phyloP scores from a whole-genome alignment of 2,888 invertebrate species.

The Exephanes ischioxanthus region DNA sequence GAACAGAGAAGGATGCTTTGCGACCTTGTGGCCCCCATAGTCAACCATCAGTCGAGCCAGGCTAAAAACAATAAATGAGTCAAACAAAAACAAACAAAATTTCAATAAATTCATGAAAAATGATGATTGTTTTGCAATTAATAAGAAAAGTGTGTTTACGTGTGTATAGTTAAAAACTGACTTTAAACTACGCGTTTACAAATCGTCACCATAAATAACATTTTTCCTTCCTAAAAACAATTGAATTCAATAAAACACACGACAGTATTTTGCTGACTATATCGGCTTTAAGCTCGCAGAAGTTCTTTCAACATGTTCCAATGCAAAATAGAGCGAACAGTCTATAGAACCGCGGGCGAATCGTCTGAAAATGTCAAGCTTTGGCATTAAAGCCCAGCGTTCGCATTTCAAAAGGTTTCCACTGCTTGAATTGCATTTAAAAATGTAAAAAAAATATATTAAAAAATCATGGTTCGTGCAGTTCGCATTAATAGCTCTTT shows the following conservation, averaged over 20 bases:
- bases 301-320: background rate
- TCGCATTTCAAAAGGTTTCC: slow-evolving; percentile 25
- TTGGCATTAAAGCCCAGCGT: slow-evolving; percentile 16
- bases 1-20: slow-evolving; percentile 50
- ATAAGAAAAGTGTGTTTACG: background rate
- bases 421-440: background rate
- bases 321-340: background rate
- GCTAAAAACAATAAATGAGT: background rate
- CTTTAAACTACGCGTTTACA: background rate
- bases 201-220: background rate
- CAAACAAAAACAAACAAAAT: background rate
- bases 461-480: too few species aligned
- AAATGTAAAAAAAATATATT: background rate
- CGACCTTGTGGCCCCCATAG: slow-evolving; percentile 74
- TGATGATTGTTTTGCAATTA: background rate
- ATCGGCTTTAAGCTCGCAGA: too few species aligned
- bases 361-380: slow-evolving; percentile 19
- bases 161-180: background rate
- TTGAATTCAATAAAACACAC: background rate
- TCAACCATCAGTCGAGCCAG: slow-evolving; percentile 11
- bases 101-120: background rate
- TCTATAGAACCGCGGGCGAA: background rate
- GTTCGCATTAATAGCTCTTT: background rate
- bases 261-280: background rate
- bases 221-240: background rate